A percentile compares a stretch with the other conserved stretches of the same genome.
phyloP scores from a whole-genome alignment of 1,140 invertebrate species.

The Dendroctonus valens region DNA sequence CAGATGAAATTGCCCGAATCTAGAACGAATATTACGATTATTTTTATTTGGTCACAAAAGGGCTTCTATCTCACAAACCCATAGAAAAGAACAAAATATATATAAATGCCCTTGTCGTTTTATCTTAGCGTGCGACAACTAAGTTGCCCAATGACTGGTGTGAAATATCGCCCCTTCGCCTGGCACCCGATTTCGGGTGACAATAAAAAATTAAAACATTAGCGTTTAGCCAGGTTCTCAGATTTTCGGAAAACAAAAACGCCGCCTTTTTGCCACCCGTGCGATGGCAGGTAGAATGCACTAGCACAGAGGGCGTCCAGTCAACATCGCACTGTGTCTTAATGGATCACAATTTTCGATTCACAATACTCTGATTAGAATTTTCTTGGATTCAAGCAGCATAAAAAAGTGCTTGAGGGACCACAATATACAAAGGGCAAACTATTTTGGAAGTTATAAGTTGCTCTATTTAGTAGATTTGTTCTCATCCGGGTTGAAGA shows the following conservation, averaged over 20 bases:
- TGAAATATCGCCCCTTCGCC: conserved; percentile 27
- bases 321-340: no score
- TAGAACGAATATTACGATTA: no score
- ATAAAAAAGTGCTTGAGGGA: no score
- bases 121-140: conserved; percentile 11
- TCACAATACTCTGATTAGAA: no score
- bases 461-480: no score
- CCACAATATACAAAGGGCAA: no score
- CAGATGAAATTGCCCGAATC: no score
- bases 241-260: conserved; percentile 19
- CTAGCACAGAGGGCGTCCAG: not conserved
- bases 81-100: not conserved
- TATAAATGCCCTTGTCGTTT: not conserved
- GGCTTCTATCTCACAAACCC: no score
- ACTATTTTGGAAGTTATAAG: no score
- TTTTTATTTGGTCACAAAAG: no score
- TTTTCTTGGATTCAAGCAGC: no score
- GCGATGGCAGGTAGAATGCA: conserved; percentile 22
- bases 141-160: conserved; percentile 16
- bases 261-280: conserved; percentile 25
- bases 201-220: conserved; percentile 37
- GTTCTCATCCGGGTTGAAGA: no score
- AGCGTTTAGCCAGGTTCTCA: conserved; percentile 28
- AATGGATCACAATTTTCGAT: not conserved
- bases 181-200: conserved; percentile 25